Evolutionary conservation across 2,113 vertebrate species (phyloP), one percentile per base, ranked within the genome.

Genomic region (Oceanodroma tethys): DNA sequence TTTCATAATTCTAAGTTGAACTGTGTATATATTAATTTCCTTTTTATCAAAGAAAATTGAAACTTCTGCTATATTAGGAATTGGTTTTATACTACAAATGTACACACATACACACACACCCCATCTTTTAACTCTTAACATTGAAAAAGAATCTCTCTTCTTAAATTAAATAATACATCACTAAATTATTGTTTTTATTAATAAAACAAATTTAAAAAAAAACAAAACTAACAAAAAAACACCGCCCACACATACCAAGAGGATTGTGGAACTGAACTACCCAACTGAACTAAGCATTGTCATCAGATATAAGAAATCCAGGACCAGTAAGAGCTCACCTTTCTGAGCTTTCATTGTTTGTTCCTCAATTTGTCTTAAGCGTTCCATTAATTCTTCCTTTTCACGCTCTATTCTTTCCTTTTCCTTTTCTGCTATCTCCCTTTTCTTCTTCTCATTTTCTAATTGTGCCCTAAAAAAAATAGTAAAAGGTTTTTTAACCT

Each of bases 361-460:
- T 90, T 99, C 99, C 95, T 99, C 99, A 60, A 99, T 99, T 97
- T 99, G 99, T 66, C 98, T 98, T 85, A 99, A 98, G 32, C 99
- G 98, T 97, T 99, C 99, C 97, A 99, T 99, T 73, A 99, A 98
- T 95, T 99, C 99, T 42, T 99, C 99, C 85, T 99, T 99, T 98
- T 99, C 99, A 42, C 98, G 98, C 90, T 99, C 99, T 98, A 99
- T 99, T 98, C 98, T 98, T 92, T 99, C 99, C 97, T 99, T 99
- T 96, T 99, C 99, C 56, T 99, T 99, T 98, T 99, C 99, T 43
- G 99, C 99, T 70, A 99, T 98, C 96, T 99, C 99, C 67, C 99
- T 98, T 97, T 99, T 99, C 97, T 99, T 99, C 98, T 99, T 99
- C 97, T 99, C 99, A 93, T 99, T 99, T 97, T 99, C 99, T 95